Base-by-base conservation (phyloP, 2,888 invertebrate species). In the Drosophila robusta region DNA sequence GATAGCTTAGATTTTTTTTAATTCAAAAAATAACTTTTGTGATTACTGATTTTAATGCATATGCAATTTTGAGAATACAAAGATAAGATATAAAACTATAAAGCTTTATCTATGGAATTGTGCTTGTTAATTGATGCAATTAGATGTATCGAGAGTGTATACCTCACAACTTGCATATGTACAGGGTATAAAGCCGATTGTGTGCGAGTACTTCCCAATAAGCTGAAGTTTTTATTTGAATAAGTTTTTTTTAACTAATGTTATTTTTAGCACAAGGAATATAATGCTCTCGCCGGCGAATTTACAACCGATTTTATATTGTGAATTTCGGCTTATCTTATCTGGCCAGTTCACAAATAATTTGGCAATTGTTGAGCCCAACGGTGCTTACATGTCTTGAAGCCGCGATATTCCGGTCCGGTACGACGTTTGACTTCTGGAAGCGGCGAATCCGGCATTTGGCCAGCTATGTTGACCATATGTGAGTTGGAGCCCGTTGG, bases 321-420 rank as follows among this genome's bases (percentile, higher is more conserved):
- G 18, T 39, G 38, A 45, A 32, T 29, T 39, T 9, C 0, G 9
- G 2, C 32, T 46, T 41, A 60, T 65, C 70, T 70, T 18, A 70
- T 63, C 70, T 45, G 2, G 5, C 5, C 8, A 12, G 6, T 36
- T 12, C 2, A 12, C 9, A 44, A 34, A 36, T 4, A 32, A 11
- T 32, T 16, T 24, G 26, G 11, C 6, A 36, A 9, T 14, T 36
- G 26, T 3, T 3, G 5, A 26, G 12, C 2, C n/a, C 32, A 9
- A 8, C 12, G 14, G 0, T 9, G 18, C 71, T 70, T 49, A 71
- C 71, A 66, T 50, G 90, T 89, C 65, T 90, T 80, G 18, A 90
- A 78, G 44, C 88, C 89, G 22, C 88, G 87, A 77, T 90, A 89
- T 12, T 79, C 34, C 4, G 34, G 12, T 11, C 34, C 34, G 11